Base-by-base conservation (phyloP, 2,113 vertebrate genomes). In the Colossoma macropomum region DNA sequence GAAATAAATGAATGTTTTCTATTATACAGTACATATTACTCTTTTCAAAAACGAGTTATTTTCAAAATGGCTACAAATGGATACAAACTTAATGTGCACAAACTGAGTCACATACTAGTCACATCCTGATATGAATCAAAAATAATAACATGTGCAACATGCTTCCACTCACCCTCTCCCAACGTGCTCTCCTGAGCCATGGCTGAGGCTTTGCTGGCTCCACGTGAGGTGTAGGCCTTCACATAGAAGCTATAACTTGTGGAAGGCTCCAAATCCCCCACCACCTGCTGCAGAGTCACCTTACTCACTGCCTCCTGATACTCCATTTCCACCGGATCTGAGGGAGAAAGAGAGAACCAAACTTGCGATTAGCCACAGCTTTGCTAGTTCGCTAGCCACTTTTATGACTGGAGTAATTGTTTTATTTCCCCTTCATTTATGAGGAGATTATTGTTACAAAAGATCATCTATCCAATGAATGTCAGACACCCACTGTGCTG, bases 221-320 rank as follows among this genome's bases (percentile, higher is more conserved):
- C 98, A 0, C 95, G 94, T 1, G 98, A 97, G 0, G 97, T 98
- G 89, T 99, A 99, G 80, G 98, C 98, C 90, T 99, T 99, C 78
- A 99, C 96, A 16, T 98, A 99, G 94, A 99, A 99, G 87, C 94
- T 97, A 86, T 99, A 99, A 90, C 94, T 95, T 0, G 97, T 98
- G 3, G 97, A 99, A 54, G 98, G 96, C 90, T 99, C 96, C 59
- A 99, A 94, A 89, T 98, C 98, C 32, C 93, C 95, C 87, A 99
- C 96, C 16, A 97, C 91, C 89, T 97, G 98, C 93, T 97, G 96
- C 72, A 98, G 94, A 1, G 97, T 99, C 88, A 92, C 95, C 91
- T 98, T 98, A 92, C 97, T 97, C 77, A 99, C 97, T 0, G 98
- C 97, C 89, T 99, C 98, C 93, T 99, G 97, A 23, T 99, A 99